Conservation (phyloP, 2,113 vertebrate species). For the Sminthopsis crassicaudata region DNA sequence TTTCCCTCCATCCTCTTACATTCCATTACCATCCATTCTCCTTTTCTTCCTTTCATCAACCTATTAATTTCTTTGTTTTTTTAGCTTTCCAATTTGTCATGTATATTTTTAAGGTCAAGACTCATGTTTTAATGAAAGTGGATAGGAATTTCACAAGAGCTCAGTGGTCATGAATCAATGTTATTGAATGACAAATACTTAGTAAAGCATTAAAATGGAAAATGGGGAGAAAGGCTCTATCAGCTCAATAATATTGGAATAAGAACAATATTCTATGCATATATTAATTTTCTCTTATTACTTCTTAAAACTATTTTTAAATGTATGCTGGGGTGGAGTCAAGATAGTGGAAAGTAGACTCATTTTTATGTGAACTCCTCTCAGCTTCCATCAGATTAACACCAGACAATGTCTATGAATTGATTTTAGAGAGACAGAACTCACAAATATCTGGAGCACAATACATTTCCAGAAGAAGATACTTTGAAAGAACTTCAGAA, state of each 20-base stretch:
- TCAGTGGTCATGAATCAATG: background rate
- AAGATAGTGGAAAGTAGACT: too few species aligned
- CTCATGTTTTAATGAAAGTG: background rate
- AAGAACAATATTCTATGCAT: background rate
- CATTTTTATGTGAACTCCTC: too few species aligned
- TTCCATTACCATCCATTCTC: too few species aligned
- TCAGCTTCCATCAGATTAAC: too few species aligned
- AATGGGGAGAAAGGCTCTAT: background rate
- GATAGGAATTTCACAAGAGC: too few species aligned
- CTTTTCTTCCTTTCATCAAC: background rate
- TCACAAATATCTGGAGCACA: too few species aligned
- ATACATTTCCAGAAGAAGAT: too few species aligned
- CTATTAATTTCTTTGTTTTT: background rate
- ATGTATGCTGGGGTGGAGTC: too few species aligned
- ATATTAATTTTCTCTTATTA: background rate
- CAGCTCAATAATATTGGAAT: background rate
- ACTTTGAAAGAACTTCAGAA: too few species aligned
- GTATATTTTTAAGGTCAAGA: background rate
- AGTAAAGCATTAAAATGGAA: background rate
- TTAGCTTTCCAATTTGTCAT: background rate
- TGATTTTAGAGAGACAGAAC: too few species aligned
- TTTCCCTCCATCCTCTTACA: background rate
- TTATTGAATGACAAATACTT: background rate
- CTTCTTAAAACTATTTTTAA: background rate
- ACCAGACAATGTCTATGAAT: too few species aligned